Conservation (phyloP, 2,113 vertebrate species). For the Ceratotherium simum region DNA sequence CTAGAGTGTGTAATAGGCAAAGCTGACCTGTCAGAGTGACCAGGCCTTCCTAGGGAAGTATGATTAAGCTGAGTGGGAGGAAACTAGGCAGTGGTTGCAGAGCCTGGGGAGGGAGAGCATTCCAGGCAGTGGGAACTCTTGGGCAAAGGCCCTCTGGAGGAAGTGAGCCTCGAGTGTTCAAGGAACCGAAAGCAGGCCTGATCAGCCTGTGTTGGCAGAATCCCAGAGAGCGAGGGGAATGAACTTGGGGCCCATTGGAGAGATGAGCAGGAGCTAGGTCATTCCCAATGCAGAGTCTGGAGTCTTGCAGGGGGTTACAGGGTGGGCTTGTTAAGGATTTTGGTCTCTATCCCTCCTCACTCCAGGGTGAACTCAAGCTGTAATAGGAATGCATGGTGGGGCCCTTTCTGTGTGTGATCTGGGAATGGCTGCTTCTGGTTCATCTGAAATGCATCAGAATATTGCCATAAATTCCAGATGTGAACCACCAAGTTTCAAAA, state of each 20-base stretch:
- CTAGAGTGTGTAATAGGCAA: neutral
- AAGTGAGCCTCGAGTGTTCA: conserved; percentile 61
- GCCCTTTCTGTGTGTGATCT: neutral
- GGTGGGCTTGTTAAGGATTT: neutral
- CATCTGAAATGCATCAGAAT: neutral
- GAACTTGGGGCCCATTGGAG: neutral
- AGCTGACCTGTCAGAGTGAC: neutral
- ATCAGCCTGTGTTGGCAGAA: conserved; percentile 16
- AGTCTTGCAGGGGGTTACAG: neutral
- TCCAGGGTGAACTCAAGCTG: neutral
- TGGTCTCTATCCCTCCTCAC: neutral
- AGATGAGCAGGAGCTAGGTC: neutral
- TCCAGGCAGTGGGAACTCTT: conserved; percentile 60
- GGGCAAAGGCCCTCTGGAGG: conserved; percentile 47
- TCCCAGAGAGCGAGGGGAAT: neutral
- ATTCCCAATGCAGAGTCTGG: neutral
- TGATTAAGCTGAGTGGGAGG: conserved; percentile 67
- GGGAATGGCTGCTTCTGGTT: conserved; percentile 23
- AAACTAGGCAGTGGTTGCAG: neutral
- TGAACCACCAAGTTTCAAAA: conserved; percentile 18
- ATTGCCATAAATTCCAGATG: conserved; percentile 29
- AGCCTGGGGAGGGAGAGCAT: neutral
- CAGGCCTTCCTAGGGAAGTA: conserved; percentile 54
- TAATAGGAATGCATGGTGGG: neutral
- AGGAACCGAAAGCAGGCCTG: conserved; percentile 65